Base-by-base conservation (phyloP, 2,113 vertebrate species). In the Hypocryptadius cinnamomeus region DNA sequence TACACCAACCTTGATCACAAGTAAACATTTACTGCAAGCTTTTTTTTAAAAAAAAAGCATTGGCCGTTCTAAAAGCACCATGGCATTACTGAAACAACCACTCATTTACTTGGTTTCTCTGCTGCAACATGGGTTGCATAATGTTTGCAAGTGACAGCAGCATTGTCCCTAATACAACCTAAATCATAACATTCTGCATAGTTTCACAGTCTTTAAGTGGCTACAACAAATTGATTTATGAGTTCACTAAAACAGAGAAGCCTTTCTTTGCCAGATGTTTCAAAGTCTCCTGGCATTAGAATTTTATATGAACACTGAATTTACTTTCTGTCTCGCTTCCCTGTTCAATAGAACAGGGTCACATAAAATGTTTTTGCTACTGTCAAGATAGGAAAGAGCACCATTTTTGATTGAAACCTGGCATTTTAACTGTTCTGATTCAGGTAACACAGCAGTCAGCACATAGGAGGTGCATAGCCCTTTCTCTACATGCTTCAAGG, bases 21-120 rank as follows among this genome's bases (percentile, higher is more conserved):
- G 48, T 17, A 73, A 63, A 76, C 9, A 57, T 0, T 1, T 4
- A 17, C 10, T 25, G 25, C 33, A 76, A 65, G 25, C 51, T 87
- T 27, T n/a, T n/a, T n/a, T n/a, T n/a, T n/a, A 22, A 3, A 27
- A 45, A 2, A 22, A 3, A 27, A 45, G 2, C 5, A 42, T 5
- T 25, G 23, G 5, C 61, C 4, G 42, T 50, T 69, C 65, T 53
- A 68, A 44, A 71, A 60, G 11, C 25, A 51, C 12, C 12, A 15
- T 12, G 13, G 6, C 22, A 74, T 44, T 60, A 63, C 39, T 48
- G 53, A 82, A 84, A 73, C 9, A 57, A 35, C 6, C 44, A 13
- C 40, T 53, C 4, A 20, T 39, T 69, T 69, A 25, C 50, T 45
- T 47, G 13, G 16, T 39, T 79, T 42, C 37, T 77, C 40, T 94